Evolutionary conservation across 2,888 invertebrate species (phyloP).

Genomic region (Abrostola triplasia): DNA sequence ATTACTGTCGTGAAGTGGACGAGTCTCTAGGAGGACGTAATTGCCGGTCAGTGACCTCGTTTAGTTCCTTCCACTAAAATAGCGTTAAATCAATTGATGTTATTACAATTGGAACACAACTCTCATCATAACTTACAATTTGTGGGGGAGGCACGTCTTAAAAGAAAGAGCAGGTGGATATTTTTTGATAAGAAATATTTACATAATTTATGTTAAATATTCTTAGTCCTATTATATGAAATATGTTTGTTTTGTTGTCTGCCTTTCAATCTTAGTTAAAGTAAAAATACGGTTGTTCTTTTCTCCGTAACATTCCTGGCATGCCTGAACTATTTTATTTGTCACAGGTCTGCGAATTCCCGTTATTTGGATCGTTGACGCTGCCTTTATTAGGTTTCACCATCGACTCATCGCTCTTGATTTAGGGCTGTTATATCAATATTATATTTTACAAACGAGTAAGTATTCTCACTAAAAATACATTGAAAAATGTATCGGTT

Average conservation of each 20-base stretch:
- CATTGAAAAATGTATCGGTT: too few relatives aligned
- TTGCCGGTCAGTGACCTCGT: constrained; percentile 86
- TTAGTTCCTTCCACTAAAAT: constrained; percentile 86
- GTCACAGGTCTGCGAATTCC: constrained; percentile 40
- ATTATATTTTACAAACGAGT: not conserved
- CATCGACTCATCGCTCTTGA: constrained; percentile 55
- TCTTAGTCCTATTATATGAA: too few relatives aligned
- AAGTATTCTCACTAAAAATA: too few relatives aligned
- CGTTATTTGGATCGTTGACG: constrained; percentile 62
- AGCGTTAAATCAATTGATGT: constrained; percentile 88
- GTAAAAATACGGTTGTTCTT: constrained; percentile 11
- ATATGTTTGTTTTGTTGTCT: too few relatives aligned
- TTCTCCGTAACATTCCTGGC: constrained; percentile 22
- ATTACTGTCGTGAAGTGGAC: constrained; percentile 70
- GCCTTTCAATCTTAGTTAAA: constrained; percentile 1
- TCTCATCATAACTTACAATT: constrained; percentile 77
- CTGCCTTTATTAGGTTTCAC: constrained; percentile 65
- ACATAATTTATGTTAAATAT: too few relatives aligned
- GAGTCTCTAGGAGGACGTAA: constrained; percentile 82
- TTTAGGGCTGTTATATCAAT: constrained; percentile 55
- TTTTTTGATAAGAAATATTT: constrained; percentile 5
- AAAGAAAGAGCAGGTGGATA: constrained; percentile 58
- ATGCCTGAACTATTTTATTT: constrained; percentile 48
- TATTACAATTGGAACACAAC: constrained; percentile 86
- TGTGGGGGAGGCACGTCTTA: constrained; percentile 63